These are phyloP conservation scores for Dione juno DNA, from an alignment of 2,888 invertebrate species.

Conservation along the genomic window DNA sequence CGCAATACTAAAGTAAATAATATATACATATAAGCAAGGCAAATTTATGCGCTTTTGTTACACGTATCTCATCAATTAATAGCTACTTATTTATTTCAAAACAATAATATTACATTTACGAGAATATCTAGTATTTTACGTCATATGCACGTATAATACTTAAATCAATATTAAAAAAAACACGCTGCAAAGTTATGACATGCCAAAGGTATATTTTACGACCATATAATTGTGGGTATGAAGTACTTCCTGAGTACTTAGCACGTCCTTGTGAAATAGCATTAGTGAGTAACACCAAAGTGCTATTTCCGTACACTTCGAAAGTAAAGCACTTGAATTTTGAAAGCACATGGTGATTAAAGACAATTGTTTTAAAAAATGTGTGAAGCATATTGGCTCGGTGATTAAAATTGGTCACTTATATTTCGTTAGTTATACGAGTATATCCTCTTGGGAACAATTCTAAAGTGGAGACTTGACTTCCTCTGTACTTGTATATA, in stretches of 20 bases:
- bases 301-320: conserved; percentile 20
- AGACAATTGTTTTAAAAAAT: conserved; percentile 13
- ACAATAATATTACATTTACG: too few relatives aligned
- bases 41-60: too few relatives aligned
- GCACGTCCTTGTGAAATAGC: conserved; percentile 26
- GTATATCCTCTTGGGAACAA: neutral
- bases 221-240: conserved; percentile 14
- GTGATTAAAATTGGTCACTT: neutral
- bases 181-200: neutral
- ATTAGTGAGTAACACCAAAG: conserved; percentile 18
- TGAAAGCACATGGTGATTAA: conserved; percentile 43
- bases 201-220: neutral
- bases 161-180: neutral
- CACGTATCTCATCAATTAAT: too few relatives aligned
- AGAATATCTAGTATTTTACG: too few relatives aligned
- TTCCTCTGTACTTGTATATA: neutral
- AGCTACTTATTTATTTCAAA: too few relatives aligned
- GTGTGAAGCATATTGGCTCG: conserved; percentile 3
- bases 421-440: neutral
- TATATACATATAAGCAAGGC: too few relatives aligned
- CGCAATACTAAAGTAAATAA: too few relatives aligned
- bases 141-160: too few relatives aligned
- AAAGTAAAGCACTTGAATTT: conserved; percentile 35
- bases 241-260: conserved; percentile 37
- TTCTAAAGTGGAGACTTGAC: too few relatives aligned